Base-by-base conservation (phyloP, 2,113 vertebrate species). In the Micromys minutus region DNA sequence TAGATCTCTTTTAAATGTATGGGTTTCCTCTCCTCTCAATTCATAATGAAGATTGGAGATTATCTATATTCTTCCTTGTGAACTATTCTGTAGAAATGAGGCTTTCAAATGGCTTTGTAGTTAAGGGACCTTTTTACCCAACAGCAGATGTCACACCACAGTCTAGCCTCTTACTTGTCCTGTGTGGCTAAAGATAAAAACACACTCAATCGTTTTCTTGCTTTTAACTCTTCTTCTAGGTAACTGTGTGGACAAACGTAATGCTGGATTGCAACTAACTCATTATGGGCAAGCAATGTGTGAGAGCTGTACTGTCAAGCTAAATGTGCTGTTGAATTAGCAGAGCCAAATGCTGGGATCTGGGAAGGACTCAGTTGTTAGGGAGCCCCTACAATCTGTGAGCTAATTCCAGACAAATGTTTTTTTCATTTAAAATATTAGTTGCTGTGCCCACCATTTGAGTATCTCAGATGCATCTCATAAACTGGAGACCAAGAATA, bases 311-410 rank as follows among this genome's bases (percentile, higher is more conserved):
- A 24, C 75, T 65, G 1, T 12, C 59, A 84, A 84, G 29, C 19
- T 45, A 91, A 94, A 87, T 29, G 15, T 50, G 7, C 22, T 36
- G 86, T 76, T 89, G 81, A n/a, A 84, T 71, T 94, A 81, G 52
- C 19, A 65, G 4, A 31, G 31, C 76, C 85, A 77, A 55, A 85
- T 52, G 47, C 47, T 34, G 36, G 86, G n/a, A 7, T 39, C 29
- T 79, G 36, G 7, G 24, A 77, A 9, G 22, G 63, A 15, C 29
- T 89, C n/a, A 34, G 34, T 55, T 83, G 42, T 61, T 81, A 80
- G 13, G 24, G 10, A 87, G 24, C 80, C 7, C 12, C 63, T 71
- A 36, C 0, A 29, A 83, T 81, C 65, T 65, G 84, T 50, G 59
- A 76, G 5, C 36, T 91, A 42, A 91, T 93, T 91, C 67, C 7